Evolutionary conservation across 2,113 vertebrate species (phyloP).

Genomic region (Protobothrops mucrosquamatus): DNA sequence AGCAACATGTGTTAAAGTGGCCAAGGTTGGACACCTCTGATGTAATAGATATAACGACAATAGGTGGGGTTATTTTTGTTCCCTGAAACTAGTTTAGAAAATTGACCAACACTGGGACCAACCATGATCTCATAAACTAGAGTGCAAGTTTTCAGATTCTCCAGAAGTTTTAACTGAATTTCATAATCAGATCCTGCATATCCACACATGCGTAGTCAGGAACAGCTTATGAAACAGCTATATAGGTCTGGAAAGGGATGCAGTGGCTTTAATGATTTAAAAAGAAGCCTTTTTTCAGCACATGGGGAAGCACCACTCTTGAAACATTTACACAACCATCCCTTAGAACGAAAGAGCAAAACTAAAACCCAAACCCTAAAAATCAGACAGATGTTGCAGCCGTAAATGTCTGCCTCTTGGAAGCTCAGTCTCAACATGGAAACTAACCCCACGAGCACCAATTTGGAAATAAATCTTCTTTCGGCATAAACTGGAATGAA

Average conservation of each 20-base stretch:
- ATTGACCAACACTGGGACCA: not conserved
- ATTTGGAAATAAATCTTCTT: not conserved
- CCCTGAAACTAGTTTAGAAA: not conserved
- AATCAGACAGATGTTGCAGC: not conserved
- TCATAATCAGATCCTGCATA: not conserved
- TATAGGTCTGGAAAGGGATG: not conserved
- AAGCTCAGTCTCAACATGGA: not conserved
- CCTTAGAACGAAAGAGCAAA: not conserved
- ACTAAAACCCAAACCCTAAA: not conserved
- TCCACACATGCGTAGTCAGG: not conserved
- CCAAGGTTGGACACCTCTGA: not conserved
- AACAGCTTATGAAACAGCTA: not conserved
- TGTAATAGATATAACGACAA: not conserved
- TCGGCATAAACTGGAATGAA: not conserved
- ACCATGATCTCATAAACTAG: not conserved
- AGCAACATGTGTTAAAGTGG: not conserved
- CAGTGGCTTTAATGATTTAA: not conserved
- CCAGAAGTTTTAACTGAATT: not conserved
- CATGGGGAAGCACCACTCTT: not conserved
- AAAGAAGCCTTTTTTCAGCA: not conserved
- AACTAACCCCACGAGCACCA: not conserved
- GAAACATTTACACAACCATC: not conserved
- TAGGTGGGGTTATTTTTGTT: not conserved
- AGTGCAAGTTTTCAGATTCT: not conserved
- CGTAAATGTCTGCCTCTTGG: not conserved